These are phyloP conservation scores for Idris sp. DNA, from an alignment of 1,140 invertebrate genomes.

Conservation along the genomic window DNA sequence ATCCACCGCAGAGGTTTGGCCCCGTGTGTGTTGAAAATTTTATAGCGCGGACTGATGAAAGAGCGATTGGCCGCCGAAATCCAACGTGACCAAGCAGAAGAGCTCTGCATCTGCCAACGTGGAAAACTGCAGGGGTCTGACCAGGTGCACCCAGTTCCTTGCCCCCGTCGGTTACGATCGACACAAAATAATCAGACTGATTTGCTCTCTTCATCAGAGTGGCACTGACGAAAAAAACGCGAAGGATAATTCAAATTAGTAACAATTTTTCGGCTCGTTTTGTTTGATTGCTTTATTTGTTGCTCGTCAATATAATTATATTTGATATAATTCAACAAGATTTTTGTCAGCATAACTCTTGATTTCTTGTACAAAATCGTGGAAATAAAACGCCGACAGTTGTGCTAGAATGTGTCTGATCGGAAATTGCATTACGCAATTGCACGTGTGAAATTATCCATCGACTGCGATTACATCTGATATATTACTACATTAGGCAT, in stretches of 20 bases:
- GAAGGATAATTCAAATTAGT: no score
- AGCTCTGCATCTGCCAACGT: conserved; percentile 62
- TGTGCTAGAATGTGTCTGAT: no score
- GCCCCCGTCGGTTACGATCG: conserved; percentile 48
- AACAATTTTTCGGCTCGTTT: no score
- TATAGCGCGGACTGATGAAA: conserved; percentile 33
- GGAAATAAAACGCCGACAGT: no score
- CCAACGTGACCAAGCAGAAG: conserved; percentile 36
- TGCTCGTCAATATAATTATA: no score
- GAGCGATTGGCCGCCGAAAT: conserved; percentile 16
- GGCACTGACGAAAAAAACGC: no score
- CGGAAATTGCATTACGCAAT: conserved; percentile 36
- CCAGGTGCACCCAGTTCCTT: conserved; percentile 70
- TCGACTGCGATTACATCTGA: conserved; percentile 48
- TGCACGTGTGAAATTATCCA: conserved; percentile 58
- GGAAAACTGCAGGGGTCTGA: conserved; percentile 67
- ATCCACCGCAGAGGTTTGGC: conserved; percentile 48
- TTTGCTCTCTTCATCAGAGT: no score
- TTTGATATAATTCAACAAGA: no score
- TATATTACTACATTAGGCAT: conserved; percentile 57
- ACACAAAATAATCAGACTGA: conserved; percentile 14
- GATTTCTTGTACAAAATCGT: no score
- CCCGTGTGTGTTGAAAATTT: conserved; percentile 38
- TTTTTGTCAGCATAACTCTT: no score
- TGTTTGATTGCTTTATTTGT: no score